Evolutionary conservation across 2,888 invertebrate genomes (phyloP).

Genomic region (Caenorhabditis wallacei): DNA sequence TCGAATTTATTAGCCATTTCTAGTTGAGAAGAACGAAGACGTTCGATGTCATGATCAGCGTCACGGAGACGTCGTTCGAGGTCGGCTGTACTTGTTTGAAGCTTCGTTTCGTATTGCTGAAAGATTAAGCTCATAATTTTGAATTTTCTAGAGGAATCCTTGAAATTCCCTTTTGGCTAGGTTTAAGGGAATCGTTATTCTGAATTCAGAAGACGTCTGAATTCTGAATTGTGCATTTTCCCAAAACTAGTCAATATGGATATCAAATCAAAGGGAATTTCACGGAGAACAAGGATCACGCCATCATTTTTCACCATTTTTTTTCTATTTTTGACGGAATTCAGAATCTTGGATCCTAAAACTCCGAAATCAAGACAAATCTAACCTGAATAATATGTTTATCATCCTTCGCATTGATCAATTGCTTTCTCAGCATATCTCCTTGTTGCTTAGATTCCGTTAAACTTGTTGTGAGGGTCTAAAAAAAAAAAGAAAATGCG

Average conservation of each 20-base stretch:
- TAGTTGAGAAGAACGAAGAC: constrained; percentile 42
- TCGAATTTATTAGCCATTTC: constrained; percentile 64
- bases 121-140: background rate
- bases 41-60: constrained; percentile 33
- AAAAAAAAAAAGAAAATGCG: background rate
- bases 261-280: too few relatives aligned
- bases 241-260: too few relatives aligned
- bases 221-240: too few relatives aligned
- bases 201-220: too few relatives aligned
- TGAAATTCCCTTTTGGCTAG: too few relatives aligned
- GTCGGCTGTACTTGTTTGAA: constrained; percentile 27
- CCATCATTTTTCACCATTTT: too few relatives aligned
- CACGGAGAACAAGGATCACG: too few relatives aligned
- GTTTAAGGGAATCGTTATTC: too few relatives aligned
- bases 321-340: too few relatives aligned
- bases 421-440: constrained; percentile 73
- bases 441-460: constrained; percentile 71
- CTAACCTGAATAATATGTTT: constrained; percentile 56
- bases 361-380: too few relatives aligned
- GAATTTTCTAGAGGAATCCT: too few relatives aligned
- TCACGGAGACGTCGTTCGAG: constrained; percentile 45
- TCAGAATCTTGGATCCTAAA: too few relatives aligned
- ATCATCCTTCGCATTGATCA: constrained; percentile 73
- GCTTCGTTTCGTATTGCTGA: constrained; percentile 52
- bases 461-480: constrained; percentile 64